Base-by-base conservation (phyloP, 2,888 invertebrate species). In the Lamproptera curius region DNA sequence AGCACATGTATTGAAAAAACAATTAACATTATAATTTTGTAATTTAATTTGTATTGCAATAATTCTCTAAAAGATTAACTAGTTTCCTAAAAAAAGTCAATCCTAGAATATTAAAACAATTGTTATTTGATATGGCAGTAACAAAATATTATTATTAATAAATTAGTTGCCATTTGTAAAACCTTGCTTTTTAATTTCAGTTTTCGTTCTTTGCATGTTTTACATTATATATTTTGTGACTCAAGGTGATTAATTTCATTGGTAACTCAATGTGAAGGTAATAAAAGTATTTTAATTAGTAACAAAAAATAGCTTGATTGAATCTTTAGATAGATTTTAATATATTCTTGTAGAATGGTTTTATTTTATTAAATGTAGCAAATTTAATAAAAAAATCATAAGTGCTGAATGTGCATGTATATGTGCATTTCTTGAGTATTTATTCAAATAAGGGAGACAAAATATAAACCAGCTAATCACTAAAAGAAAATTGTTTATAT, bases 131-230 rank as follows among this genome's bases (percentile, higher is more conserved):
- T 14, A 36, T 4, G 16, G n/a, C 46, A 35, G 46, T 46, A 41
- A 46, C 28, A 41, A 40, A 46, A 31, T 42, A 16, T 38, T 0
- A 33, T 38, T 16, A 17, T 9, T 13, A 26, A 42, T 36, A 31
- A n/a, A 31, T 11, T 31, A 2, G 4, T n/a, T 4, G 13, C 11
- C 13, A n/a, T 31, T 11, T 11, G 9, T 31, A 31, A n/a, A 11
- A 48, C 42, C 11, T 10, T n/a, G 8, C 17, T 15, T 46, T 36
- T 41, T 17, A 35, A 16, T 50, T 39, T n/a, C 13, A 17, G 38
- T 16, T 45, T 33, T 13, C 16, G 31, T 35, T 16, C 10, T 33
- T 35, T 28, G 37, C 28, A 28, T 39, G 20, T 36, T 26, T 17
- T 38, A 35, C 11, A 2, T 33, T 36, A 8, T n/a, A 15, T 26